Evolutionary conservation across 2,888 invertebrate species (phyloP), one percentile per base, ranked within the genome.

Genomic region (Drosophila greeni): DNA sequence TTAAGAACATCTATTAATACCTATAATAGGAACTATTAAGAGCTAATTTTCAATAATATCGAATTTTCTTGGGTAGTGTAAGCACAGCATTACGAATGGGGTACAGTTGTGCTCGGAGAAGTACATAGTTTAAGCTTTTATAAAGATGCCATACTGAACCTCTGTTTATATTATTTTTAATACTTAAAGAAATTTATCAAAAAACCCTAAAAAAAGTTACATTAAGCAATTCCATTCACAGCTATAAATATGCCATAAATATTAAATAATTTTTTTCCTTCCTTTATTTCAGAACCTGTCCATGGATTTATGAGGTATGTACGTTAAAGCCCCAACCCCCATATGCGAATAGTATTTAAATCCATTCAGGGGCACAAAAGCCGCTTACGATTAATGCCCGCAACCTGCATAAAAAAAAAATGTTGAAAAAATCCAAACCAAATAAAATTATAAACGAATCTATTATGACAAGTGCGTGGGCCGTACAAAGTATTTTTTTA

Each of bases 401-500:
- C 64, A 77, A 75, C 81, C 75, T 80, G 81, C 76, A 71, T 52
- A 42, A 58, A 57, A 53, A 58, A 54, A 34, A 20, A 3, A 42
- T 7, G 53, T 14, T 26, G 45, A 18, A 36, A 68, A 73, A 55
- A 40, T 6, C n/a, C 37, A 54, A 45, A 42, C 26, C 48, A 70
- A 73, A 57, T 74, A 70, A 77, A 75, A 73, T 74, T 62, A 66
- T 82, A 75, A 76, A 82, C 74, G 79, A 82, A 79, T 79, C 76
- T 79, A 79, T 84, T 84, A 74, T 80, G 79, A 80, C 79, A 80
- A 80, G 82, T 80, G 79, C 82, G 79, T 80, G 82, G 84, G 79
- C 47, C 66, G 67, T 51, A 55, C 49, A 70, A 58, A 58, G 58
- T 59, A 20, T 66, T 51, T 66, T 49, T 36, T 43, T 48, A 8